Evolutionary conservation across 2,113 vertebrate genomes (phyloP), one percentile per base, ranked within the genome.

Genomic region (Platysteira castanea): DNA sequence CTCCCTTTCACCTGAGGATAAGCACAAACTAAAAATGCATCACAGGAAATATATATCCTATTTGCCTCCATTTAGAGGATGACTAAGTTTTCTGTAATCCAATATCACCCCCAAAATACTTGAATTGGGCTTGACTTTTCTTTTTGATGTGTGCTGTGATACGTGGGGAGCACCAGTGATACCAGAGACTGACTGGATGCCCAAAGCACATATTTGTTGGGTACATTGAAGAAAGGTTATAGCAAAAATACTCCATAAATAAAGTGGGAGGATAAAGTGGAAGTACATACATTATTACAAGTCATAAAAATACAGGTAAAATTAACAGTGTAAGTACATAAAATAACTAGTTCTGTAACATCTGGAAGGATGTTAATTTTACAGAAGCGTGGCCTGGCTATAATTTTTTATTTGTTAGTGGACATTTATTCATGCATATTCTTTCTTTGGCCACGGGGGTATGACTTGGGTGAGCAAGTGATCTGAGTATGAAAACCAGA

Each of bases 1-100:
- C 96, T 97, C 42, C 91, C 95, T 65, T 53, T 94, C 49, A 97
- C 81, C 92, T 94, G 86, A 7, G 84, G 69, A 79, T 33, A 94
- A 84, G 56, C 31, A 41, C 31, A 65, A 64, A 86, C 52, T 26
- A 87, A 61, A 87, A 83, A 83, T 33, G 5, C 31, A 35, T 91
- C 57, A 35, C 52, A 54, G 44, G 61, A 84, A 30, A 49, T 84
- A 87, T 46, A 7, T 10, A 16, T 53, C 9, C 37, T 75, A 46
- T 77, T 63, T 79, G 11, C 20, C 15, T 78, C 13, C 21, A 39
- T 70, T 90, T 57, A 73, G 42, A 84, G 18, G 49, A 79, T 65
- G 37, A 49, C 22, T 49, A 28, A 27, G 11, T 15, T 89, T 93
- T 78, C 41, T 69, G 42, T 88, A 61, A 74, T 79, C 27, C 23